phyloP scores from a whole-genome alignment of 1,140 invertebrate species.

The Heterodera schachtii region DNA sequence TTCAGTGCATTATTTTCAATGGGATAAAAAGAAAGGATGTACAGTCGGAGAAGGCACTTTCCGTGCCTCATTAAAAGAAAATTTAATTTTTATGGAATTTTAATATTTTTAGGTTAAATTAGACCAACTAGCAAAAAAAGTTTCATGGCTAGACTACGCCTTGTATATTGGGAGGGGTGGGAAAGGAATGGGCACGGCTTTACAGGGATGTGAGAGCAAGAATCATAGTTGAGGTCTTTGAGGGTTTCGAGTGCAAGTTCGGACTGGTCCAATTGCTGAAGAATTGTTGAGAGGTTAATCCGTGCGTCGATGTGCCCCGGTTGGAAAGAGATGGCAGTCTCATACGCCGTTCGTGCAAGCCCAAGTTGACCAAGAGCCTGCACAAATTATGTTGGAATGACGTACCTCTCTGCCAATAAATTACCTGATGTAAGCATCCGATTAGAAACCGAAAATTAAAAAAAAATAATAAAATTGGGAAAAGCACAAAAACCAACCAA shows the following conservation, averaged over 20 bases:
- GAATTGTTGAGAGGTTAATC: constrained; percentile 60
- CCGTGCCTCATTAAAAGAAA: too few species aligned
- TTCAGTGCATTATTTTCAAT: too few species aligned
- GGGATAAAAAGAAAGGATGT: too few species aligned
- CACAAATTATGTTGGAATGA: constrained; percentile 12
- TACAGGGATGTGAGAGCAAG: constrained; percentile 54
- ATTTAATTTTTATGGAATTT: too few species aligned
- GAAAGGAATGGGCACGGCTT: not conserved
- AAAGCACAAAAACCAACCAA: constrained; percentile 46
- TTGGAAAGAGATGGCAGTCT: constrained; percentile 47
- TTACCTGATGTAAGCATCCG: constrained; percentile 48
- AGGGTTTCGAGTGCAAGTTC: constrained; percentile 57
- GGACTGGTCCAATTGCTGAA: constrained; percentile 52
- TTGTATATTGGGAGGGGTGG: not conserved
- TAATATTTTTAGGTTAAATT: too few species aligned
- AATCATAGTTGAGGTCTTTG: constrained; percentile 57
- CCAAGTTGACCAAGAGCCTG: constrained; percentile 40
- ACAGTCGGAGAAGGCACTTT: too few species aligned
- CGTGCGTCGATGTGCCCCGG: constrained; percentile 59
- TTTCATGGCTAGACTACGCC: not conserved
- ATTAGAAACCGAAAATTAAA: not conserved
- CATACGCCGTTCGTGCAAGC: constrained; percentile 46
- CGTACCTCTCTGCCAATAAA: not conserved
- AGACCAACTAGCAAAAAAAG: too few species aligned
- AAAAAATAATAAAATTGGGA: not conserved